Percentiles rank a stretch among this genome's conserved stretches.
phyloP scores from a whole-genome alignment of 2,113 vertebrate genomes.

The Gallinago undulata region DNA sequence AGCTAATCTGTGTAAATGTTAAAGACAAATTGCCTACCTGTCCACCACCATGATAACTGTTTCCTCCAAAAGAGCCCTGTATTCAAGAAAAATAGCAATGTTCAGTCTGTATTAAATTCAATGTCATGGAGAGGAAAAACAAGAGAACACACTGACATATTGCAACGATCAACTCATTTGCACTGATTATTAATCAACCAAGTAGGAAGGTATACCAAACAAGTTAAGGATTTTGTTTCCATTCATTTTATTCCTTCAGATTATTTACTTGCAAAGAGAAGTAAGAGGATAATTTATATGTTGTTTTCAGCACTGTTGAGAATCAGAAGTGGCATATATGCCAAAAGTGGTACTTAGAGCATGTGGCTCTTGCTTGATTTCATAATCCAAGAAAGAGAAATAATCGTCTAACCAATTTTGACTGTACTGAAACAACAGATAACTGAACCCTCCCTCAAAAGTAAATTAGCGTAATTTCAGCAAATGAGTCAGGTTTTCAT shows the following conservation, averaged over 20 bases:
- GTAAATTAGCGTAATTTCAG: neutral
- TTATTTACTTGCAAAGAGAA: neutral
- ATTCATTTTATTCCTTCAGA: neutral
- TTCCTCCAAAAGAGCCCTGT: constrained; percentile 27
- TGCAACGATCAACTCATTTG: neutral
- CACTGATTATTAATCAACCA: neutral
- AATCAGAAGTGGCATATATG: neutral
- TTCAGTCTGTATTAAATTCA: neutral
- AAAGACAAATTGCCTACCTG: neutral
- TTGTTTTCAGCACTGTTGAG: neutral
- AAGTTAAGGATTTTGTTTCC: neutral
- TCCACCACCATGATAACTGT: neutral
- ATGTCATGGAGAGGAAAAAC: neutral
- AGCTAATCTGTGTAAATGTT: neutral
- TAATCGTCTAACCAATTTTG: neutral
- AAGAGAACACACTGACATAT: neutral
- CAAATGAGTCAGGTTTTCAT: neutral
- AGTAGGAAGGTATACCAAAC: neutral
- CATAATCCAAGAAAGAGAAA: neutral
- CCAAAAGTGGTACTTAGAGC: neutral
- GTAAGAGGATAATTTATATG: neutral
- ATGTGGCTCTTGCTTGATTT: neutral
- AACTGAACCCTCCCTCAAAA: neutral
- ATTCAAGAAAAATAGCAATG: constrained; percentile 3
- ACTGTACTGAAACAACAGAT: neutral